Evolutionary conservation across 1,140 invertebrate genomes (phyloP).

Genomic region (Telenomus remus): DNA sequence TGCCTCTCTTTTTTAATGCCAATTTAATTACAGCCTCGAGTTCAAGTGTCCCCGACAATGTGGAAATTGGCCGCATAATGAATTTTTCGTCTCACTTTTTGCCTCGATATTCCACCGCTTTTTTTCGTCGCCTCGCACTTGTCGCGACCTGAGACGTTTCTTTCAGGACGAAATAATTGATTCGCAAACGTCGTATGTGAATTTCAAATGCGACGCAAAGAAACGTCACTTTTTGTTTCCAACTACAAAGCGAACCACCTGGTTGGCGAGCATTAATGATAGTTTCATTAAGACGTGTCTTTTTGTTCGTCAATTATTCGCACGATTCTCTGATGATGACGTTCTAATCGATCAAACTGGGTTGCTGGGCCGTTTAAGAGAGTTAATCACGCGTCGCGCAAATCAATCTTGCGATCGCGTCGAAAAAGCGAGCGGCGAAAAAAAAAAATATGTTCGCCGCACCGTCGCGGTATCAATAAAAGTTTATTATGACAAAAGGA

Average conservation of each 20-base stretch:
- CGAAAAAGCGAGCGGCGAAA: no score
- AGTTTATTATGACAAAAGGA: slow-evolving; percentile 50
- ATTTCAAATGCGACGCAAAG: slow-evolving; percentile 51
- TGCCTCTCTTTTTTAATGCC: no score
- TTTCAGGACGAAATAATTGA: slow-evolving; percentile 46
- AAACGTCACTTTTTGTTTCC: slow-evolving; percentile 48
- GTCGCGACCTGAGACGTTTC: slow-evolving; percentile 16
- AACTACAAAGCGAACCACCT: slow-evolving; percentile 49
- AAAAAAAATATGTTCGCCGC: slow-evolving; percentile 11
- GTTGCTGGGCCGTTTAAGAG: slow-evolving; percentile 15
- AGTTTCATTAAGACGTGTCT: slow-evolving; percentile 57
- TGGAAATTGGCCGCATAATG: slow-evolving; percentile 15
- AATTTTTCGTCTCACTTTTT: slow-evolving; percentile 11
- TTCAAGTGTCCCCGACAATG: background rate
- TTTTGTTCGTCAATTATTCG: slow-evolving; percentile 56
- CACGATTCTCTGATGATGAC: slow-evolving; percentile 52
- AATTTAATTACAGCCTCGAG: no score
- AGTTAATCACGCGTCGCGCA: slow-evolving; percentile 27
- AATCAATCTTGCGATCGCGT: slow-evolving; percentile 48
- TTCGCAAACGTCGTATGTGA: slow-evolving; percentile 43
- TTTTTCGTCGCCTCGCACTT: background rate
- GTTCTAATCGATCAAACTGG: slow-evolving; percentile 49
- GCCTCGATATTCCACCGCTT: background rate
- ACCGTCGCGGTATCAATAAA: slow-evolving; percentile 36
- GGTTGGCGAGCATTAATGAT: slow-evolving; percentile 50